Evolutionary conservation across 2,113 vertebrate species (phyloP).

Genomic region (Amphilophus citrinellus): DNA sequence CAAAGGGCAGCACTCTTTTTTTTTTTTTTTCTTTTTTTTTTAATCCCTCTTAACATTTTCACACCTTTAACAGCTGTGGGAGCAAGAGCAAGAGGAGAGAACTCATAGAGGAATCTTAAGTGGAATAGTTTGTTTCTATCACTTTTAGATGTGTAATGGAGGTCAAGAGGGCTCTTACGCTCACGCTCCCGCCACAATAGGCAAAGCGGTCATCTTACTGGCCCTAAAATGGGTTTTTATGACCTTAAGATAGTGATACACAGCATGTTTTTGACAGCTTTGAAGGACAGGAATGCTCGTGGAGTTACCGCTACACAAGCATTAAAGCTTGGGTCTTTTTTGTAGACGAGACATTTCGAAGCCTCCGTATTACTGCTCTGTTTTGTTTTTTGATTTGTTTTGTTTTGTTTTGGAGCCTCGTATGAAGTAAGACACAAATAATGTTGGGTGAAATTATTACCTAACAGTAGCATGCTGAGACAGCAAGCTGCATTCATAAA

Average conservation of each 20-base stretch:
- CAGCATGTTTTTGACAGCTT: neutral
- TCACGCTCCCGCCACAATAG: slow-evolving; percentile 2
- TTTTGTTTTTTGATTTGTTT: too few species aligned
- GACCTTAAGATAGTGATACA: slow-evolving; percentile 17
- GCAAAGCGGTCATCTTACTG: neutral
- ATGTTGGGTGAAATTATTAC: too few species aligned
- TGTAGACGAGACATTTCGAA: neutral
- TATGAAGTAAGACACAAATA: neutral
- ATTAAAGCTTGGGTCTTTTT: neutral
- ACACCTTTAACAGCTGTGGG: slow-evolving; percentile 53
- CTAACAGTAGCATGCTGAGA: neutral
- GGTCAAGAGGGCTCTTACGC: slow-evolving; percentile 41
- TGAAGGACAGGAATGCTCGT: slow-evolving; percentile 9
- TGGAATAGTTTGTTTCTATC: slow-evolving; percentile 62
- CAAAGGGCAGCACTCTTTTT: slow-evolving; percentile 9
- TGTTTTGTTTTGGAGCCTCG: neutral
- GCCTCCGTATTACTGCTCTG: neutral
- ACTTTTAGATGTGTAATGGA: slow-evolving; percentile 52
- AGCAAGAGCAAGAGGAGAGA: slow-evolving; percentile 10
- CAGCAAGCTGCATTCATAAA: neutral
- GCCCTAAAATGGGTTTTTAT: slow-evolving; percentile 1
- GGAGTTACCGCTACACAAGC: neutral
- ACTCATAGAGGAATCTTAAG: slow-evolving; percentile 44
- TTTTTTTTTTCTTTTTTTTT: slow-evolving; percentile 24
- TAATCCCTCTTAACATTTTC: slow-evolving; percentile 53